phyloP scores from a whole-genome alignment of 2,888 invertebrate genomes.

The Gibbula magus region DNA sequence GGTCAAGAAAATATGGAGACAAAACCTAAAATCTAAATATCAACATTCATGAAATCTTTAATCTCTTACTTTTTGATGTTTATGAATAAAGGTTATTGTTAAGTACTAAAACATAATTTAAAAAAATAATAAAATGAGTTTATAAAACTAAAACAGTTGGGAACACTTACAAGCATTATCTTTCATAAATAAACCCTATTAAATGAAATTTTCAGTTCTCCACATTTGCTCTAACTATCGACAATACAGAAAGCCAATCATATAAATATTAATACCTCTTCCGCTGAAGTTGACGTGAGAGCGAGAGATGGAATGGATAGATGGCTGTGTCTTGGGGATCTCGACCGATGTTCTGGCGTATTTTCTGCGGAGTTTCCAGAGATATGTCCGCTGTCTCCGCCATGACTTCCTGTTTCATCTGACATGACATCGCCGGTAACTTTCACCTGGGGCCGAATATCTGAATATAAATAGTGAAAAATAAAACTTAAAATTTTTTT shows the following conservation, averaged over 20 bases:
- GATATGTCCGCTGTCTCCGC: slow-evolving; percentile 56
- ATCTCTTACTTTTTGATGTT: too few species aligned
- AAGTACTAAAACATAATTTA: too few species aligned
- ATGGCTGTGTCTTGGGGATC: slow-evolving; percentile 49
- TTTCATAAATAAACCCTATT: too few species aligned
- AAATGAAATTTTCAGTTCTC: too few species aligned
- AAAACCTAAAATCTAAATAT: too few species aligned
- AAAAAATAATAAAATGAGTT: too few species aligned
- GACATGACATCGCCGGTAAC: slow-evolving; percentile 41
- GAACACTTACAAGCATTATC: too few species aligned
- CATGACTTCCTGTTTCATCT: slow-evolving; percentile 53
- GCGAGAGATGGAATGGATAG: slow-evolving; percentile 51
- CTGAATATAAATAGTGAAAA: background rate
- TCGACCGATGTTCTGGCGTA: slow-evolving; percentile 56
- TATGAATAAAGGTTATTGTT: too few species aligned
- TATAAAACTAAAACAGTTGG: too few species aligned
- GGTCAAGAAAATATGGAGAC: too few species aligned
- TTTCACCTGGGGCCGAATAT: background rate
- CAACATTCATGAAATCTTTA: too few species aligned
- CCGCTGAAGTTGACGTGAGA: slow-evolving; percentile 49
- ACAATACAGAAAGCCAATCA: background rate
- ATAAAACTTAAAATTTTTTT: background rate
- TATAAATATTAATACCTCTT: slow-evolving; percentile 32
- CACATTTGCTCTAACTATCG: too few species aligned
- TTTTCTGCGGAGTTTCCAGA: slow-evolving; percentile 52